These are phyloP conservation scores for Ctenosaura bakeri DNA, from an alignment of 2,797 vertebrate genomes.

Conservation along the genomic window DNA sequence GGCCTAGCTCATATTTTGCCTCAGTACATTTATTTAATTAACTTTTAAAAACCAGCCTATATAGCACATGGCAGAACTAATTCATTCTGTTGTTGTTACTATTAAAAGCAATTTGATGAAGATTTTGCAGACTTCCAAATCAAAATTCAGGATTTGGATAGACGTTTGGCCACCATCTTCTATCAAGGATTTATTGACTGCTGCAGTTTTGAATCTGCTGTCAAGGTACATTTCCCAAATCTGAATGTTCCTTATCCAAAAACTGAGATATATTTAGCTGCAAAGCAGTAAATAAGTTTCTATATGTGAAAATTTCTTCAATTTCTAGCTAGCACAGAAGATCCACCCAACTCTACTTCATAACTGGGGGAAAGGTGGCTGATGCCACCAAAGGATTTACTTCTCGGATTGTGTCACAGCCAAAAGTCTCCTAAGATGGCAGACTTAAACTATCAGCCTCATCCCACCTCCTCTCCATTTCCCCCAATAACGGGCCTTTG, in stretches of 20 bases:
- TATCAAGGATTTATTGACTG: conserved; percentile 79
- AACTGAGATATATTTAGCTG: background rate
- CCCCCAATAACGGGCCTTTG: background rate
- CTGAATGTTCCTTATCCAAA: background rate
- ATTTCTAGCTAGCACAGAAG: background rate
- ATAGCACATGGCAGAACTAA: accelerated
- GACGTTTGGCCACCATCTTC: conserved; percentile 80
- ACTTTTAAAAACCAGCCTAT: background rate
- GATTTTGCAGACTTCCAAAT: conserved; percentile 79
- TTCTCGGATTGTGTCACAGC: background rate
- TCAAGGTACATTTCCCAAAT: conserved; percentile 74
- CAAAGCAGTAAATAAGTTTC: background rate
- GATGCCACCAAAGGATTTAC: background rate
- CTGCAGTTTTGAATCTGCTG: conserved; percentile 63
- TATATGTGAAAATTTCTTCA: background rate
- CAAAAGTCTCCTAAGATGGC: background rate
- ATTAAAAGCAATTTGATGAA: conserved; percentile 74
- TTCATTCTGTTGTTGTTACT: background rate
- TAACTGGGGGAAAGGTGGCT: background rate
- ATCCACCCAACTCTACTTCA: background rate
- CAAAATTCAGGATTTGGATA: conserved; percentile 81
- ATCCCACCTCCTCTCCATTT: background rate
- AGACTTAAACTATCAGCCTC: background rate
- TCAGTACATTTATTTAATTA: background rate
- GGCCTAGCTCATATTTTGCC: accelerated